Percentiles rank a stretch among this genome's conserved stretches.
Conservation (phyloP, 2,888 invertebrate species). For the Leucozona laternaria region DNA sequence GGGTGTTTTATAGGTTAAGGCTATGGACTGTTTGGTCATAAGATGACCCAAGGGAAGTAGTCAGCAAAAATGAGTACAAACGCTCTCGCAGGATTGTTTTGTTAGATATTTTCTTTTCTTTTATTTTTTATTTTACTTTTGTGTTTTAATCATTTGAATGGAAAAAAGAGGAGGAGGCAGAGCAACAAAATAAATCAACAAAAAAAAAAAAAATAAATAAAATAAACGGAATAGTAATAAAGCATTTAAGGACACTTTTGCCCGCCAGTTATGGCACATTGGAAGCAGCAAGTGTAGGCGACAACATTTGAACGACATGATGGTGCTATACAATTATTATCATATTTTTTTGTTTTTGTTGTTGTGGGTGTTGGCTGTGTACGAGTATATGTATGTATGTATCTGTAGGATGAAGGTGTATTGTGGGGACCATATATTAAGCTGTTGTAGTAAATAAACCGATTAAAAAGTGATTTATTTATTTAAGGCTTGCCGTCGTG, state of each 20-base stretch:
- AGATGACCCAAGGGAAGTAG: slow-evolving; percentile 69
- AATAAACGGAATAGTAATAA: slow-evolving; percentile 46
- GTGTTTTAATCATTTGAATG: slow-evolving; percentile 45
- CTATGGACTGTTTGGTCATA: slow-evolving; percentile 59
- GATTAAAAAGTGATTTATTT: slow-evolving; percentile 45
- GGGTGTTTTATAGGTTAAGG: slow-evolving; percentile 47
- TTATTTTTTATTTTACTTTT: slow-evolving; percentile 9
- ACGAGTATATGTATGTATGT: not conserved
- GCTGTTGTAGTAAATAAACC: slow-evolving; percentile 26
- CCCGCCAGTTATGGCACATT: slow-evolving; percentile 47
- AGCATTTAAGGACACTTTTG: slow-evolving; percentile 56
- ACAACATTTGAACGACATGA: slow-evolving; percentile 18
- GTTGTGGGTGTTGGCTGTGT: slow-evolving; percentile 11
- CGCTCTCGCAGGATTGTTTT: slow-evolving; percentile 58
- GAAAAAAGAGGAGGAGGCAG: slow-evolving; percentile 3
- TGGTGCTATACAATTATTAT: slow-evolving; percentile 15
- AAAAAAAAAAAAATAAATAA: slow-evolving; percentile 1
- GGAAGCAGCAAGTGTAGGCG: slow-evolving; percentile 29
- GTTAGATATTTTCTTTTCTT: slow-evolving; percentile 34
- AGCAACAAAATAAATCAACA: not conserved
- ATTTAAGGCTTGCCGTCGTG: slow-evolving; percentile 10
- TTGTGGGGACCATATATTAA: slow-evolving; percentile 15
- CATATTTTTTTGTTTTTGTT: not conserved
- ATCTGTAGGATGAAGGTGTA: not conserved
- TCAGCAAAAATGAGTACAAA: slow-evolving; percentile 65